Base-by-base conservation (phyloP, 2,113 vertebrate species). In the Notothenia coriiceps region DNA sequence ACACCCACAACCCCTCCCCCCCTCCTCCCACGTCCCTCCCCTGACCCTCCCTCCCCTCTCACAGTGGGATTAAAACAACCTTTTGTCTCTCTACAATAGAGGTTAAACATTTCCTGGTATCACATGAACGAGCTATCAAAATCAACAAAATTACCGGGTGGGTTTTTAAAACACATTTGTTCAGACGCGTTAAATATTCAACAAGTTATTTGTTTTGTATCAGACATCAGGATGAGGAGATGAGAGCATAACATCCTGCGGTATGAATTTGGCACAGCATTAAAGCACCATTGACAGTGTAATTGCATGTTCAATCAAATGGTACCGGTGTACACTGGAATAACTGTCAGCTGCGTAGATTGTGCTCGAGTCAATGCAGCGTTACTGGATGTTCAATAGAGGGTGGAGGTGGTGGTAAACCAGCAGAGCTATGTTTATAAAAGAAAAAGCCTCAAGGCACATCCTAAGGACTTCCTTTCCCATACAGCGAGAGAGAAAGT, bases 1-100 rank as follows among this genome's bases (percentile, higher is more conserved):
- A 89, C 86, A 79, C 90, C 90, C 93, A 93, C 65, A 80, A 79
- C 0, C 70, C 82, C 91, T 89, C 90, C 89, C 75, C 86, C 83
- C 62, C 60, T 51, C 74, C 74, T 69, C 73, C 63, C 90, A 85
- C 90, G 22, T 61, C 33, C 65, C 84, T 77, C 80, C 87, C 80
- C 59, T 63, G 47, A 57, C 79, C 73, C 79, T 83, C 94, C 72
- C 79, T 78, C 64, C 69, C 68, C 86, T 89, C 95, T 95, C 95
- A 91, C 95, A 93, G 92, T 93, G 92, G 86, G 95, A 97, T 96
- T 96, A 96, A 96, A 96, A 95, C 79, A 86, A 91, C 93, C 96
- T 96, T 93, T 97, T 98, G 96, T 97, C 89, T 91, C 82, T 92
- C 88, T 79, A 98, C 97, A 98, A 97, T 96, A 88, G 93, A 83